These are phyloP conservation scores for Arbacia lixula DNA, from an alignment of 53 echinoderm and acorn worm species.

Conservation along the genomic window DNA sequence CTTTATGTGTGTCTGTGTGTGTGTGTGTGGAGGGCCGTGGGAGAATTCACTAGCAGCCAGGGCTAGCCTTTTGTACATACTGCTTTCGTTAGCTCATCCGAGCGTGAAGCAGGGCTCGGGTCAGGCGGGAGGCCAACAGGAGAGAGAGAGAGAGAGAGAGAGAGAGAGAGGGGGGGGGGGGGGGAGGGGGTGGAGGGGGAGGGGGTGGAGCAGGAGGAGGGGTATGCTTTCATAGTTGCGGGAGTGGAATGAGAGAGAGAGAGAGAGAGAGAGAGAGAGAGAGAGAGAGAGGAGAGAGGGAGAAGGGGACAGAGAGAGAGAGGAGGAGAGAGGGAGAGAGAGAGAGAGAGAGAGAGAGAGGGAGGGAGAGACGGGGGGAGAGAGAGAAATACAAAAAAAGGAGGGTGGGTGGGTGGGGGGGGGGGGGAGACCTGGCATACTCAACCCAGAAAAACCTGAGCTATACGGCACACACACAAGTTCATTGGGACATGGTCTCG, in stretches of 20 bases:
- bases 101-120: slow-evolving; percentile 39
- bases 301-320: too few relatives aligned
- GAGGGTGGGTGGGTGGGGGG: neutral
- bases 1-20: slow-evolving; percentile 50
- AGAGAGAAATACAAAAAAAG: neutral
- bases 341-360: too few relatives aligned
- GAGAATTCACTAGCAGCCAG: slow-evolving; percentile 5
- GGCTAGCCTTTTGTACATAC: slow-evolving; percentile 40
- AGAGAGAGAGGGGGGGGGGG: neutral
- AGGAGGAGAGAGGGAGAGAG: too few relatives aligned
- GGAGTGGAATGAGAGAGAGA: too few relatives aligned
- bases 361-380: neutral
- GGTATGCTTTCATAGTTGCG: too few relatives aligned
- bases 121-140: slow-evolving; percentile 4
- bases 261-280: too few relatives aligned
- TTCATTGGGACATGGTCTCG: slow-evolving; percentile 13
- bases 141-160: neutral
- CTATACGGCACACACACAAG: slow-evolving; percentile 28
- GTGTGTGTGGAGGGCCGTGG: slow-evolving; percentile 49
- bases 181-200: neutral
- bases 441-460: slow-evolving; percentile 6
- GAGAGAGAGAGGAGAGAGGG: too few relatives aligned
- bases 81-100: slow-evolving; percentile 53
- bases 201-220: too few relatives aligned
- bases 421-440: neutral